Evolutionary conservation across 1,140 invertebrate species (phyloP).

Genomic region (Cotesia typhae): DNA sequence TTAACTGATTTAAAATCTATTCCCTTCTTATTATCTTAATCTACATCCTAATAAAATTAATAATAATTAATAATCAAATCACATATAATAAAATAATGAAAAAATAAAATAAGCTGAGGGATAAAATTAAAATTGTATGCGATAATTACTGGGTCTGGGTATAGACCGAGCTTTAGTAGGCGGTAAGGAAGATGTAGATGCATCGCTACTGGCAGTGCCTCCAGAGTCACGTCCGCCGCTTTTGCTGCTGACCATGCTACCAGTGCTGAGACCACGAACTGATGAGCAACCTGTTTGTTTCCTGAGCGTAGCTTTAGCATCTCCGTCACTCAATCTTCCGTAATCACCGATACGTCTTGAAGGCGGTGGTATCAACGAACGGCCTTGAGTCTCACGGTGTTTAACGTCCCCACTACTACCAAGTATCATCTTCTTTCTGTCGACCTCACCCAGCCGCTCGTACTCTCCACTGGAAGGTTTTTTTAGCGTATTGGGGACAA

Average conservation of each 20-base stretch:
- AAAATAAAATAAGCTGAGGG: constrained; percentile 9
- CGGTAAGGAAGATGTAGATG: constrained; percentile 70
- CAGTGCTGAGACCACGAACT: constrained; percentile 59
- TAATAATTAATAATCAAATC: not conserved
- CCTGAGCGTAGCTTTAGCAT: constrained; percentile 57
- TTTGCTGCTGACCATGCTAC: constrained; percentile 64
- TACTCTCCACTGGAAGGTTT: constrained; percentile 52
- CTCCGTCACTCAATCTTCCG: constrained; percentile 68
- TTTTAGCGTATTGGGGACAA: constrained; percentile 50
- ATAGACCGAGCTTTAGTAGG: constrained; percentile 68
- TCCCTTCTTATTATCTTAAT: too few species aligned
- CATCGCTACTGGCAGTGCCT: constrained; percentile 67
- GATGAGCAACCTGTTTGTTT: constrained; percentile 51
- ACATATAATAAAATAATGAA: not conserved
- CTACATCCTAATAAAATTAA: too few species aligned
- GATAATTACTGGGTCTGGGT: constrained; percentile 72
- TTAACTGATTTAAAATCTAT: not conserved
- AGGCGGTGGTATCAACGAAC: constrained; percentile 71
- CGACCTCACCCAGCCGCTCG: constrained; percentile 53
- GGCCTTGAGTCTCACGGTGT: constrained; percentile 64
- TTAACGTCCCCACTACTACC: constrained; percentile 47
- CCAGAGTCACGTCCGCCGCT: constrained; percentile 66
- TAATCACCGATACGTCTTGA: constrained; percentile 69
- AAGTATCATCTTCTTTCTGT: constrained; percentile 53
- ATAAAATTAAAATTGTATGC: constrained; percentile 72